A percentile compares a stretch with the other conserved stretches of the same genome.
Conservation (phyloP, 2,113 vertebrate genomes). For the Sus scrofa region DNA sequence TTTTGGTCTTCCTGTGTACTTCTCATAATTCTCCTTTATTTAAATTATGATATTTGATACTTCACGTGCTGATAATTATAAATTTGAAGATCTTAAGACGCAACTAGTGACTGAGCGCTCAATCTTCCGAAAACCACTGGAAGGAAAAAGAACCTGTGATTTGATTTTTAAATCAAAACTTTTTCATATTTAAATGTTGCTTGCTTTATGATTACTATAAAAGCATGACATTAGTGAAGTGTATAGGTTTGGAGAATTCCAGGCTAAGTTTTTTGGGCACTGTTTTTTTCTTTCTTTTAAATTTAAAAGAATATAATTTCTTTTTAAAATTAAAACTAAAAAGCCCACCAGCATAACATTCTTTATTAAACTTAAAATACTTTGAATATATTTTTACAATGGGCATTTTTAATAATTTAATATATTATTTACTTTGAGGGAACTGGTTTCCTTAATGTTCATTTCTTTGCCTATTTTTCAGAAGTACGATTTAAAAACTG, state of each 20-base stretch:
- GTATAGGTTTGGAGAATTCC: slow-evolving; percentile 27
- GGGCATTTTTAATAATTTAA: slow-evolving; percentile 57
- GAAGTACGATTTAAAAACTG: not conserved
- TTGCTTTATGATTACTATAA: not conserved
- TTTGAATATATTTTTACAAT: not conserved
- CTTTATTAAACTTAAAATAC: not conserved
- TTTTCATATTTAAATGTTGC: not conserved
- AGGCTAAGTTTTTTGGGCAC: not conserved
- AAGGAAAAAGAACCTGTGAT: not conserved
- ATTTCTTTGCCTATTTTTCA: slow-evolving; percentile 53
- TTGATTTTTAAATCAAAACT: slow-evolving; percentile 49
- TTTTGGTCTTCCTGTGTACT: not conserved
- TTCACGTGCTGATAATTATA: slow-evolving; percentile 31
- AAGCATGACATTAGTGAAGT: not conserved
- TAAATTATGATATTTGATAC: slow-evolving; percentile 47
- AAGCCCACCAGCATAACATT: not conserved
- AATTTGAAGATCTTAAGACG: slow-evolving; percentile 48
- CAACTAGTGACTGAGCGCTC: not conserved
- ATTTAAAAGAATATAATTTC: slow-evolving; percentile 34
- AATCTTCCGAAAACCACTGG: not conserved
- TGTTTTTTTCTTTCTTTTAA: slow-evolving; percentile 44
- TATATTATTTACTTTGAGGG: slow-evolving; percentile 45
- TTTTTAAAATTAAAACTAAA: slow-evolving; percentile 48
- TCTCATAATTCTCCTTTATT: not conserved
- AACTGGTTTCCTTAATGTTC: slow-evolving; percentile 29